Percentiles rank a stretch among this genome's conserved stretches.
Conservation (phyloP, 2,888 invertebrate species). For the Graphium colonna region DNA sequence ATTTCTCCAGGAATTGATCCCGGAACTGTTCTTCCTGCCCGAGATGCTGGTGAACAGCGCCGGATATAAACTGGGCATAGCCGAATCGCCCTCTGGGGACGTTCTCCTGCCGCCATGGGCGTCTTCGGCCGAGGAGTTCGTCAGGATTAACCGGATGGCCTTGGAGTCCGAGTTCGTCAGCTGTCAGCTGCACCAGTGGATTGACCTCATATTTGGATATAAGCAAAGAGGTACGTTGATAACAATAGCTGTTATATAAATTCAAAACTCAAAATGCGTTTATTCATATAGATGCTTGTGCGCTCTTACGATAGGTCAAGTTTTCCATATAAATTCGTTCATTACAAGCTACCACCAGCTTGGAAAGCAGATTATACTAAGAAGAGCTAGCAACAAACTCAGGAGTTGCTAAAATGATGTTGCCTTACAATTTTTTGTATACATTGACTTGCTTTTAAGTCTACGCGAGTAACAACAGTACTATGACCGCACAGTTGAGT, state of each 20-base stretch:
- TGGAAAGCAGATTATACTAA: too few species aligned
- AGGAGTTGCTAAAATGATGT: too few species aligned
- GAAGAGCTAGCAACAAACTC: too few species aligned
- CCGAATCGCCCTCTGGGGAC: conserved; percentile 91
- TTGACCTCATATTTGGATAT: conserved; percentile 99
- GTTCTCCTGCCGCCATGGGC: conserved; percentile 98
- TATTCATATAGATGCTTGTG: too few species aligned
- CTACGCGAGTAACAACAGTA: too few species aligned
- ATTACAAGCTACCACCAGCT: too few species aligned
- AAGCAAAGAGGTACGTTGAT: conserved; percentile 92
- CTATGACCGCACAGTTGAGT: too few species aligned
- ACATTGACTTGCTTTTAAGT: too few species aligned
- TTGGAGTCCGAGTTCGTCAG: conserved; percentile 99
- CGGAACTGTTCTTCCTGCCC: conserved; percentile 98
- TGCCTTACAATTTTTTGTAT: too few species aligned
- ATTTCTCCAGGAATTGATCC: conserved; percentile 91
- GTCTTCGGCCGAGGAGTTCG: conserved; percentile 97
- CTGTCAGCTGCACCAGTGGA: conserved; percentile 99
- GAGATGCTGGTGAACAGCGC: conserved; percentile 97
- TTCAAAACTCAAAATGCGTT: too few species aligned
- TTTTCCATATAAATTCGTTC: too few species aligned
- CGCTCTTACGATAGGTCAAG: too few species aligned
- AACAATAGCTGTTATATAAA: not conserved
- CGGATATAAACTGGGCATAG: conserved; percentile 90
- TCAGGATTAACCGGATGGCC: conserved; percentile 98